Evolutionary conservation across 2,888 invertebrate species (phyloP).

Genomic region (Dicycla oo): DNA sequence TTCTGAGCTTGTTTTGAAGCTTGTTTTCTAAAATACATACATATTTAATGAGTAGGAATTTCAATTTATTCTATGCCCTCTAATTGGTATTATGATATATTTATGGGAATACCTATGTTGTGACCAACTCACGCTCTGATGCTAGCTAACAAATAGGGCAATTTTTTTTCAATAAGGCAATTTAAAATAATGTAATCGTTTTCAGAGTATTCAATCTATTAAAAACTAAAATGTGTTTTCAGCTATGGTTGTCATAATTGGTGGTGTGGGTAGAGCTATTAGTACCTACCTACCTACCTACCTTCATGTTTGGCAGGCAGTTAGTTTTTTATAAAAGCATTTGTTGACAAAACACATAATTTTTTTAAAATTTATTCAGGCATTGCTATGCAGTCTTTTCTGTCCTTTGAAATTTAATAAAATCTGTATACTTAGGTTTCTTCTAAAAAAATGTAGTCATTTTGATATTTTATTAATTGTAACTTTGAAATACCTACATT

Average conservation of each 20-base stretch:
- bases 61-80: conserved; percentile 17
- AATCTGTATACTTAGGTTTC: too few relatives aligned
- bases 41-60: conserved; percentile 22
- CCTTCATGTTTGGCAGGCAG: neutral
- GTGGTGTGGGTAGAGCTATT: neutral
- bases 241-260: neutral
- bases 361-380: neutral
- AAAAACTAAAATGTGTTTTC: neutral
- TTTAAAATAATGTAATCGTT: neutral
- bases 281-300: too few relatives aligned
- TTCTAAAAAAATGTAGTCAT: too few relatives aligned
- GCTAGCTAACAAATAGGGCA: neutral
- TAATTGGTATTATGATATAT: conserved; percentile 13
- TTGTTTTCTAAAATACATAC: conserved; percentile 47
- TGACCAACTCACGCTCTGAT: too few relatives aligned
- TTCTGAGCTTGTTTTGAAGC: conserved; percentile 42
- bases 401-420: too few relatives aligned
- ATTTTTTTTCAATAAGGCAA: neutral
- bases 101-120: conserved; percentile 4
- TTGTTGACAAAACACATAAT: neutral
- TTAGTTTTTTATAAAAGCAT: neutral
- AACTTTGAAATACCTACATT: neutral
- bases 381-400: neutral
- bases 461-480: neutral
- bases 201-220: neutral